phyloP scores from a whole-genome alignment of 2,113 vertebrate genomes.

The Pollachius pollachius region DNA sequence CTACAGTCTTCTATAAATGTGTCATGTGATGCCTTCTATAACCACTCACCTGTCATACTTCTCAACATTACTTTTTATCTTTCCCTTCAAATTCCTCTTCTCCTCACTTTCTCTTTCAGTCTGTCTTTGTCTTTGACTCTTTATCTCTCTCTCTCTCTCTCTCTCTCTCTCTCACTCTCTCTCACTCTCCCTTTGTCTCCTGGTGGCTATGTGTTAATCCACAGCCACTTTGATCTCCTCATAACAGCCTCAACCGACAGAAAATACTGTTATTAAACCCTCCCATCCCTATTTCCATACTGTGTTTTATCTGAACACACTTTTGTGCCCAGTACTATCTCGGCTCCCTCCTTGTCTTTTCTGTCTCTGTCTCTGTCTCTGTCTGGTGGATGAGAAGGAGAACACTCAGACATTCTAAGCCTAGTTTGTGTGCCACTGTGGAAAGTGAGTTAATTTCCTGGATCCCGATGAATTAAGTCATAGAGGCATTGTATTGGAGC shows the following conservation, averaged over 20 bases:
- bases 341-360: not conserved
- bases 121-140: no score
- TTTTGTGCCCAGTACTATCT: not conserved
- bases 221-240: slow-evolving; percentile 47
- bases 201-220: slow-evolving; percentile 50
- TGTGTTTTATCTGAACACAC: not conserved
- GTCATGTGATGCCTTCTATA: no score
- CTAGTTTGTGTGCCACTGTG: slow-evolving; percentile 66
- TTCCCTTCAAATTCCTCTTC: no score
- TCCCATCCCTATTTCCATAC: slow-evolving; percentile 4
- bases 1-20: no score
- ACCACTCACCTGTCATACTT: no score
- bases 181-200: slow-evolving; percentile 48
- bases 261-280: slow-evolving; percentile 11
- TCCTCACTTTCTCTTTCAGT: no score
- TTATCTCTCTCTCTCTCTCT: no score
- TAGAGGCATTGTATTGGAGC: not conserved
- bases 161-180: no score
- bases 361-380: slow-evolving; percentile 24
- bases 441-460: slow-evolving; percentile 64
- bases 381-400: slow-evolving; percentile 15
- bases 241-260: slow-evolving; percentile 39
- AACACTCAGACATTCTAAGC: slow-evolving; percentile 37
- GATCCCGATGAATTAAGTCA: not conserved
- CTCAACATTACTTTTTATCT: no score